Evolutionary conservation across 2,797 vertebrate species (phyloP), one percentile per base, ranked within the genome.

Genomic region (Tokudaia tokunoshimensis): DNA sequence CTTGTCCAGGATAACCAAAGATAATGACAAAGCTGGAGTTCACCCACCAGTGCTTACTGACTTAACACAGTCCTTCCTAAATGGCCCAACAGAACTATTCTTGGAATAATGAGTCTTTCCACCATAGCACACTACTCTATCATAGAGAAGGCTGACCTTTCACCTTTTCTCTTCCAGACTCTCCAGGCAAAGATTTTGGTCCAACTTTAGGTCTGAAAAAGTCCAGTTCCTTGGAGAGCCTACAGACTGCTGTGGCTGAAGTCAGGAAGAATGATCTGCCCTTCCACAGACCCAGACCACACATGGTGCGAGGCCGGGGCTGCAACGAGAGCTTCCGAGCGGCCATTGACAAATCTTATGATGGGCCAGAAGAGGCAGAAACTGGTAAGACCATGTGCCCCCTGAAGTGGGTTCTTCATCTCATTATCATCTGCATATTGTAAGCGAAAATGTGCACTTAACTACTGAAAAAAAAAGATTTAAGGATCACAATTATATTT

Each of bases 311-410:
- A 37, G 99, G 99, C 37, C 99, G 99, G n/a, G 99, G 99, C 72
- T 99, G 99, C 97, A 99, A 99, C 0, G 99, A 99, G 98, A 99
- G 99, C 98, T 99, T 99, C 98, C 98, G 99, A 92, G 99, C 99
- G 1, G 99, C 99, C 80, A 99, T 99, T 70, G 99, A 99, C 98
- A 99, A 99, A 96, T 99, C 99, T 7, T 99, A 99, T 0, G 99
- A 99, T 8, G 99, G 99, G 3, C 99, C 99, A 0, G 99, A 99
- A 34, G 99, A 99, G 78, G 98, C 99, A 8, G 99, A 99, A 6
- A 99, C 99, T 1, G 99, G 99, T 99, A 98, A 97, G 72, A 86
- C 81, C 6, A 2, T 47, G 11, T 6, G 31, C 50, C 81, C 84
- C 22, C 0, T 97, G 94, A 55, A 75, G 20, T 61, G 94, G 3